These are phyloP conservation scores for Beris morrisii DNA, from an alignment of 2,888 invertebrate species.

Conservation along the genomic window DNA sequence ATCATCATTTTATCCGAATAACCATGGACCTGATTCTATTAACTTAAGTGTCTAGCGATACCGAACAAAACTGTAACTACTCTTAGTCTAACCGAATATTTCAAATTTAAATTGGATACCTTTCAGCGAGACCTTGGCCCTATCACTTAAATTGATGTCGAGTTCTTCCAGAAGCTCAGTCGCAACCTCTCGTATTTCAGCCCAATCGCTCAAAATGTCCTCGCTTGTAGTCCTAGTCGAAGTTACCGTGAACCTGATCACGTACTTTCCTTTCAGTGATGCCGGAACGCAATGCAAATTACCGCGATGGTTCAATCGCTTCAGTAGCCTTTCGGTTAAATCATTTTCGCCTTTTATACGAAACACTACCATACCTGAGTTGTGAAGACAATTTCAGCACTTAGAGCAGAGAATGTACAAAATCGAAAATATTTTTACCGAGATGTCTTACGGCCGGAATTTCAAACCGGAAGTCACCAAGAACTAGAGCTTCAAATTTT, in stretches of 20 bases:
- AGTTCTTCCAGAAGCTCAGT: conserved; percentile 69
- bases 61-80: no score
- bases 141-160: conserved; percentile 60
- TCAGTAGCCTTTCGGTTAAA: conserved; percentile 84
- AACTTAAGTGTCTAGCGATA: no score
- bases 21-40: no score
- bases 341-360: conserved; percentile 83
- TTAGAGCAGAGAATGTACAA: neutral
- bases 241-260: conserved; percentile 89
- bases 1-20: no score
- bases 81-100: no score
- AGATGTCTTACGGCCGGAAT: conserved; percentile 85
- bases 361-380: conserved; percentile 82
- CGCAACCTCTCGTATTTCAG: conserved; percentile 75
- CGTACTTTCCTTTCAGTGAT: conserved; percentile 84
- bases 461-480: conserved; percentile 84
- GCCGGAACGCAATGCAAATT: conserved; percentile 94
- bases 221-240: conserved; percentile 81
- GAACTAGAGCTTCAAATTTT: conserved; percentile 84
- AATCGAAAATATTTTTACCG: conserved; percentile 40
- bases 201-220: conserved; percentile 83
- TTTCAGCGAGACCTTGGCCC: conserved; percentile 72
- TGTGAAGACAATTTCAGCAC: neutral
- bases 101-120: conserved; percentile 57
- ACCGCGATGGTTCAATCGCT: conserved; percentile 83